Conservation (phyloP, 2,797 vertebrate species). For the Eurystomus glaucurus region DNA sequence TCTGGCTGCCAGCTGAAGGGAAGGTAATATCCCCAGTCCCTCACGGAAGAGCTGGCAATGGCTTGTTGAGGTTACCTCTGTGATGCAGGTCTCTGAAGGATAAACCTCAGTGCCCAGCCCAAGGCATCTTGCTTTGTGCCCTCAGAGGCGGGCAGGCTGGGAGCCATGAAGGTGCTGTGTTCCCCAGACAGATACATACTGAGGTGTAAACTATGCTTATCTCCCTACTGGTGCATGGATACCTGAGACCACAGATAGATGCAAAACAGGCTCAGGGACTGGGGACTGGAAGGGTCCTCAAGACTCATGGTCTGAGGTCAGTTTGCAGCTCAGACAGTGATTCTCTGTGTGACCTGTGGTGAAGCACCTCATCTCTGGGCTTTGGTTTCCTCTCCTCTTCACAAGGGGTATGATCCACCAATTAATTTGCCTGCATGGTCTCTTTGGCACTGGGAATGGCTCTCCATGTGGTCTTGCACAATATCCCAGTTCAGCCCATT, state of each 20-base stretch:
- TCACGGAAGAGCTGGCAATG: neutral
- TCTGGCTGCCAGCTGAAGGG: neutral
- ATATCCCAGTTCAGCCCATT: neutral
- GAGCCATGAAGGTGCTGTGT: neutral
- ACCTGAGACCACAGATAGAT: neutral
- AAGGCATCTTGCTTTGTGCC: neutral
- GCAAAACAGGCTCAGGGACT: neutral
- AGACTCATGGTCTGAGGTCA: neutral
- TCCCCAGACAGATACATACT: accelerated
- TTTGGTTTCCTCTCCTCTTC: neutral
- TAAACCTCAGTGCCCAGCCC: neutral
- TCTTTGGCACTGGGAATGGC: neutral
- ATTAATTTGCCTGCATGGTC: neutral
- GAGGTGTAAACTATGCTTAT: neutral
- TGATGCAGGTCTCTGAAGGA: neutral
- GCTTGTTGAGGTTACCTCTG: neutral
- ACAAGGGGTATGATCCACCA: neutral
- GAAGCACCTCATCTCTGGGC: neutral
- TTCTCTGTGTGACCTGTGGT: neutral
- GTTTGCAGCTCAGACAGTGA: neutral
- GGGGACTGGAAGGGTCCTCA: neutral
- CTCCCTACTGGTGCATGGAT: neutral
- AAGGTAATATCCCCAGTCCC: neutral
- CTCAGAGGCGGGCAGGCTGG: neutral
- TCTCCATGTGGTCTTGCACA: neutral